Evolutionary conservation across 2,113 vertebrate species (phyloP).

Genomic region (Coryphaenoides rupestris): DNA sequence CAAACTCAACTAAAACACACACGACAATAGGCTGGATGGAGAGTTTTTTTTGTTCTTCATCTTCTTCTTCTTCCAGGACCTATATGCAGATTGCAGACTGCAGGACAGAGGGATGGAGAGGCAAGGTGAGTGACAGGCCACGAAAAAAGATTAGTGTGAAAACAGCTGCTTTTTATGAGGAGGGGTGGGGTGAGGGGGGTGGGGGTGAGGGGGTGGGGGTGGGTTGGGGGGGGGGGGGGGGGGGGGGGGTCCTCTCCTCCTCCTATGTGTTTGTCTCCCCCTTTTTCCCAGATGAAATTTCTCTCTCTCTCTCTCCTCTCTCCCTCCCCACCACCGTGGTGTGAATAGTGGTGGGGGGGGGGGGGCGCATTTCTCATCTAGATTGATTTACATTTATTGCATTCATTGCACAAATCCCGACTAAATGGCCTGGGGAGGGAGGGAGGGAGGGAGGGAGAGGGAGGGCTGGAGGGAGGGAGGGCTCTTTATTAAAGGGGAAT

Average conservation of each 20-base stretch:
- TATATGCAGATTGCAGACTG: no score
- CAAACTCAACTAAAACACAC: slow-evolving; percentile 49
- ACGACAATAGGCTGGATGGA: slow-evolving; percentile 46
- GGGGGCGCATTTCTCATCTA: slow-evolving; percentile 80
- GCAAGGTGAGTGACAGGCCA: slow-evolving; percentile 84
- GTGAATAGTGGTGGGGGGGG: slow-evolving; percentile 43
- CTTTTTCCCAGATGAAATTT: slow-evolving; percentile 68
- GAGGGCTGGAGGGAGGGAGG: slow-evolving; percentile 55
- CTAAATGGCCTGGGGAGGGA: slow-evolving; percentile 58
- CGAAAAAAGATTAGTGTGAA: slow-evolving; percentile 80
- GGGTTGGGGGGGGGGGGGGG: no score
- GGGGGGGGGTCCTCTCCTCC: no score
- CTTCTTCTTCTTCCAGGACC: no score
- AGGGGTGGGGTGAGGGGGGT: no score
- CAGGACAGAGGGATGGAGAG: slow-evolving; percentile 53
- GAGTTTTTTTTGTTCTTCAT: slow-evolving; percentile 12
- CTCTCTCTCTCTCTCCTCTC: no score
- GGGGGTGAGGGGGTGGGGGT: no score
- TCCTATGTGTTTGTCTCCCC: slow-evolving; percentile 51
- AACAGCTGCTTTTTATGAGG: slow-evolving; percentile 78
- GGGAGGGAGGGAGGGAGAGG: slow-evolving; percentile 62
- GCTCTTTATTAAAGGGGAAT: slow-evolving; percentile 83
- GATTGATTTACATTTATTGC: slow-evolving; percentile 88
- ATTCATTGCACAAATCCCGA: slow-evolving; percentile 80
- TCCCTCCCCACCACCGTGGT: slow-evolving; percentile 29